Base-by-base conservation (phyloP, 2,797 vertebrate genomes). In the Hippoglossus hippoglossus region DNA sequence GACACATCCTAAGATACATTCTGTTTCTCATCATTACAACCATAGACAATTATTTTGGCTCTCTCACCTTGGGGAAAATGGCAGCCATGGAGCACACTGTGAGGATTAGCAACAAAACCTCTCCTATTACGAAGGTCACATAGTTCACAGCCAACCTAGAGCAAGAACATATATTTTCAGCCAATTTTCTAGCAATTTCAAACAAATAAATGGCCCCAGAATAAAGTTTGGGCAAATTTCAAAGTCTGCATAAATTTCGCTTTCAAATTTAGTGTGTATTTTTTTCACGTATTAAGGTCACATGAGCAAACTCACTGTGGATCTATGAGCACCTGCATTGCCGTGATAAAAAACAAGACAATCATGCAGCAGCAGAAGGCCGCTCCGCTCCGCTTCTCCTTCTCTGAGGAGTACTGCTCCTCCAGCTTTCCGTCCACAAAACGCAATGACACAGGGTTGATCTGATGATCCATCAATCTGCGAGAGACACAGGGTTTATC, bases 361-460 rank as follows among this genome's bases (percentile, higher is more conserved):
- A 98, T 93, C 1, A 96, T 96, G 84, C 96, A 96, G 85, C 96
- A 97, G 92, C 94, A 95, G 89, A 99, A 97, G 47, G 97, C 97
- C 0, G 95, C 95, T 0, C 97, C 97, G 0, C 96, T 98, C 83
- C 96, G 95, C 81, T 95, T 96, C 79, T 99, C 98, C 89, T 97
- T 98, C 92, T 99, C 97, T 18, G 96, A 94, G 0, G 97, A 97
- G 91, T 96, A 99, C 26, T 94, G 96, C 0, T 91, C 94, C 81
- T 99, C 98, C 89, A 98, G 87, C 49, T 96, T 95, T 0, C 93
- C 90, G 24, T 97, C 96, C 66, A 96, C 84, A 81, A 99, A 99
- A 11, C 93, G 91, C 85, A 99, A 87, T 24, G 96, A 95, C 26
- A 97, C 65, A 0, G 89, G 67, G 67, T 95, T 95, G 9, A 96